Evolutionary conservation across 2,113 vertebrate genomes (phyloP).

Genomic region (Agapornis roseicollis): DNA sequence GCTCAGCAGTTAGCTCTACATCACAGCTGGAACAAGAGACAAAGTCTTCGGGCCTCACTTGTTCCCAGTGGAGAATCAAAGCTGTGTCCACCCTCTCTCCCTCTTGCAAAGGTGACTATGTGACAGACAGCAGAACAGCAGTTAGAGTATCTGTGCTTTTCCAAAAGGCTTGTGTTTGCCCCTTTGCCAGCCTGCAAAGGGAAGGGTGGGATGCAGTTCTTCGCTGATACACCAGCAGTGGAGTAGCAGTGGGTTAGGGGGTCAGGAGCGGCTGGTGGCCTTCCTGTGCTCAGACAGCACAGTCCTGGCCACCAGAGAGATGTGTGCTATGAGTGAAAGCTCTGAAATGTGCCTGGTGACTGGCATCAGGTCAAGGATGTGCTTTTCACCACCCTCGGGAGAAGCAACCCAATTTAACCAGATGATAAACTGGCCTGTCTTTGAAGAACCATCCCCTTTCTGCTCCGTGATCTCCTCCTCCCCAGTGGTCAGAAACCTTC

Average conservation of each 20-base stretch:
- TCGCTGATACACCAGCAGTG: accelerated
- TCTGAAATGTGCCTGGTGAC: not conserved
- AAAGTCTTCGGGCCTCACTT: not conserved
- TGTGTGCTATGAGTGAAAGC: not conserved
- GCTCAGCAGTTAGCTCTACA: not conserved
- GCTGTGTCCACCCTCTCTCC: not conserved
- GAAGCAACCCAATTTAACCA: not conserved
- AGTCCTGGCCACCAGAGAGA: not conserved
- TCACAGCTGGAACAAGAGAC: not conserved
- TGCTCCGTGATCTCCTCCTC: not conserved
- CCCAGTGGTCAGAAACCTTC: not conserved
- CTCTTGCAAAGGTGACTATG: not conserved
- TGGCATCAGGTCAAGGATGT: not conserved
- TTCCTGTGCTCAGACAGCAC: not conserved
- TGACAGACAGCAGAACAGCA: not conserved
- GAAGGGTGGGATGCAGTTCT: accelerated
- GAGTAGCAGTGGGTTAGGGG: not conserved
- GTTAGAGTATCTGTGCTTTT: not conserved
- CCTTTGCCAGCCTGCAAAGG: not conserved
- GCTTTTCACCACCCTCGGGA: not conserved
- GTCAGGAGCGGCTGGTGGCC: not conserved
- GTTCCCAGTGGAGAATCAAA: not conserved
- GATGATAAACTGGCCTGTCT: not conserved
- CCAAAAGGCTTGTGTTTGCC: not conserved
- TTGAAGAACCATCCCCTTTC: not conserved